Evolutionary conservation across 1,140 invertebrate genomes (phyloP).

Genomic region (Drosophila bocki): DNA sequence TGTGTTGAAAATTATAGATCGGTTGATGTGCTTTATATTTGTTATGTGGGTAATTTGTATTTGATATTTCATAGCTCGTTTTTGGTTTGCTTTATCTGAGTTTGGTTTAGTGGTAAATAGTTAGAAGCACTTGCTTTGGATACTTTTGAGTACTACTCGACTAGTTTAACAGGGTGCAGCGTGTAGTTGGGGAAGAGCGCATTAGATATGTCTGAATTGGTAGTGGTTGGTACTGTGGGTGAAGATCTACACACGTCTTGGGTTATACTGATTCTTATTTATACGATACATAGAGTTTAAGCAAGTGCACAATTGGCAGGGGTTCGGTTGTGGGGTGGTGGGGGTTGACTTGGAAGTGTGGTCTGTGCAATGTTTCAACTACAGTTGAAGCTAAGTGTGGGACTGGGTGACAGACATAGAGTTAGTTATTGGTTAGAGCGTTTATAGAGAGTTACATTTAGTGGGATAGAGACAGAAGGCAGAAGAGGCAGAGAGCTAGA

Average conservation of each 20-base stretch:
- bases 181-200: constrained; percentile 69
- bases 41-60: constrained; percentile 77
- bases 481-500: constrained; percentile 49
- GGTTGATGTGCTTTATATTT: constrained; percentile 79
- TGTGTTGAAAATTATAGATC: constrained; percentile 51
- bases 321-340: constrained; percentile 19
- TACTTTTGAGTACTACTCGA: constrained; percentile 63
- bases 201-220: constrained; percentile 53
- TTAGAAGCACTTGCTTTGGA: constrained; percentile 68
- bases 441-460: constrained; percentile 50
- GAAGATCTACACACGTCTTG: constrained; percentile 77
- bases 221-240: constrained; percentile 56
- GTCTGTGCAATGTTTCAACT: constrained; percentile 53
- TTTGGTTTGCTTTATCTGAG: constrained; percentile 66
- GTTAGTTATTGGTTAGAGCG: constrained; percentile 56
- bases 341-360: constrained; percentile 22
- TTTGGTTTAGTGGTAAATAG: constrained; percentile 63
- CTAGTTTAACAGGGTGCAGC: constrained; percentile 70
- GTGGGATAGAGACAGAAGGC: constrained; percentile 49
- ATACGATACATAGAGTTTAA: constrained; percentile 58
- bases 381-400: constrained; percentile 71
- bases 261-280: constrained; percentile 51
- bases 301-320: constrained; percentile 72
- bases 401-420: constrained; percentile 46
- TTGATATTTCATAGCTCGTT: constrained; percentile 82